phyloP scores from a whole-genome alignment of 2,797 vertebrate species.

The Eurystomus glaucurus region DNA sequence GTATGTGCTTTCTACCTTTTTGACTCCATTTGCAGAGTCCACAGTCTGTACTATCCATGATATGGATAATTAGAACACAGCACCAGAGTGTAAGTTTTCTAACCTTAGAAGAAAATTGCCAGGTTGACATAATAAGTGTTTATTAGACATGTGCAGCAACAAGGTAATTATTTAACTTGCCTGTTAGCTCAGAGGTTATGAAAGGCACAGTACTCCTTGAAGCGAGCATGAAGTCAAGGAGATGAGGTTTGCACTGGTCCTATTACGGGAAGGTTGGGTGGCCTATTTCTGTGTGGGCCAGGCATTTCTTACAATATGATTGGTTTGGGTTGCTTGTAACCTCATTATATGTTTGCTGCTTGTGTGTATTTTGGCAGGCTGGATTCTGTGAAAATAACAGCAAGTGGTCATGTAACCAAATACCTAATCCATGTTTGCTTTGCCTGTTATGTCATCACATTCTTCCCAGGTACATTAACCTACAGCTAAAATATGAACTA shows the following conservation, averaged over 20 bases:
- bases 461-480: background rate
- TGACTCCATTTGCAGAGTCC: background rate
- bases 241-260: background rate
- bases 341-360: conserved; percentile 21
- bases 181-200: background rate
- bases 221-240: background rate
- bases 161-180: background rate
- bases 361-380: background rate
- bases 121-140: background rate
- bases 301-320: background rate
- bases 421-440: conserved; percentile 25
- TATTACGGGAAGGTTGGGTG: background rate
- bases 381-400: conserved; percentile 38
- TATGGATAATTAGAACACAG: background rate
- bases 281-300: background rate
- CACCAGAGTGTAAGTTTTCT: background rate
- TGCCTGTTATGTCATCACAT: background rate
- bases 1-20: background rate
- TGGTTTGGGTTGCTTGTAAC: background rate
- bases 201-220: background rate
- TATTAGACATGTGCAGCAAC: background rate
- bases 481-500: background rate
- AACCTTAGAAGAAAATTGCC: background rate
- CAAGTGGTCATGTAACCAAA: conserved; percentile 35
- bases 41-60: background rate